Conservation (phyloP, 1,140 invertebrate genomes). For the Mya arenaria region DNA sequence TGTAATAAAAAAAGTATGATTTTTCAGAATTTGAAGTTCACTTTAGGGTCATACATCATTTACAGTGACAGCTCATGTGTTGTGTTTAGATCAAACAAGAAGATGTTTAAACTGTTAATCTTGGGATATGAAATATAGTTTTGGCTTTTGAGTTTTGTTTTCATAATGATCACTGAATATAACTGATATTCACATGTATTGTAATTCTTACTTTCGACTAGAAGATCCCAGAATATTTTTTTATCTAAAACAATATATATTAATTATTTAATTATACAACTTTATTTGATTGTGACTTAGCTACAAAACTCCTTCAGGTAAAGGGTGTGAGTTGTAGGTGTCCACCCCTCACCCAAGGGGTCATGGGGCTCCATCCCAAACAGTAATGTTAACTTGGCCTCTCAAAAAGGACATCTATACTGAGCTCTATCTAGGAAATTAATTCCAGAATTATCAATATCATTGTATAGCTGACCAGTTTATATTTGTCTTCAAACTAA, state of each 20-base stretch:
- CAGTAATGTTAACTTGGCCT: background rate
- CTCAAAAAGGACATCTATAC: background rate
- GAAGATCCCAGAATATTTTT: no score
- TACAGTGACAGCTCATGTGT: background rate
- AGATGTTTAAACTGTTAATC: background rate
- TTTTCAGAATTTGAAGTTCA: no score
- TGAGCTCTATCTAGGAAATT: background rate
- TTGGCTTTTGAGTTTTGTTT: no score
- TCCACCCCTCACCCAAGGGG: background rate
- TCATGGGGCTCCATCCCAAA: background rate
- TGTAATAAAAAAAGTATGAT: background rate
- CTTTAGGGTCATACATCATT: background rate
- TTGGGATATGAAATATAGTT: no score
- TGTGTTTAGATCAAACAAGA: background rate
- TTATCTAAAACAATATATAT: no score
- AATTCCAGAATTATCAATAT: background rate
- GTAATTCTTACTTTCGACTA: no score
- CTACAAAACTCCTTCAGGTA: no score
- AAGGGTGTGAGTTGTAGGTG: no score
- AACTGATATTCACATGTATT: no score
- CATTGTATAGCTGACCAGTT: background rate
- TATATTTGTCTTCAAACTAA: background rate
- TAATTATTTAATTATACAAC: no score
- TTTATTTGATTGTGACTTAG: no score
- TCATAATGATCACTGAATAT: no score